Conservation (phyloP, 2,797 vertebrate species). For the Malacoraja senta region DNA sequence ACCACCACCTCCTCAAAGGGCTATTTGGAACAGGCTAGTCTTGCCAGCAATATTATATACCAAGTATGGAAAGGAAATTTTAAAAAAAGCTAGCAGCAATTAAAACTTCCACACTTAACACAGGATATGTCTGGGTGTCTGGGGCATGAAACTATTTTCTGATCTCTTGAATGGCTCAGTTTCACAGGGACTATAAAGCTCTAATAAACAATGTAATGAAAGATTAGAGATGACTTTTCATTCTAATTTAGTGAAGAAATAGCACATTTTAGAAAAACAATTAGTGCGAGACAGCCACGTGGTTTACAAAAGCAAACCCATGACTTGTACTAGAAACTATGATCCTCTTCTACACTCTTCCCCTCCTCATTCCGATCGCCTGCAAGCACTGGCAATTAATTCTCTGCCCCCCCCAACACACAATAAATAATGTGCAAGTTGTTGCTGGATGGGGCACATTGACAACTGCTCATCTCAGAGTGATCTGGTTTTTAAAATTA, state of each 20-base stretch:
- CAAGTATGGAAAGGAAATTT: no score
- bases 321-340: not conserved
- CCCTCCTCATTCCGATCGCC: not conserved
- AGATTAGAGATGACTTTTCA: not conserved
- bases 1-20: no score
- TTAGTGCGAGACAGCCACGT: not conserved
- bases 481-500: not conserved
- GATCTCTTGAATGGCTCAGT: not conserved
- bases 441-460: not conserved
- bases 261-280: not conserved
- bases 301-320: not conserved
- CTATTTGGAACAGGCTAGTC: no score
- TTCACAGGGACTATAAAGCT: not conserved
- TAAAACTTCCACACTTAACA: slow-evolving; percentile 22
- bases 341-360: not conserved
- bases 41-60: no score
- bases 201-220: not conserved
- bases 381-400: not conserved
- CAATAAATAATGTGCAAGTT: not conserved
- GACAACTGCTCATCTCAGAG: not conserved
- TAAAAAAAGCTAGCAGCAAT: not conserved
- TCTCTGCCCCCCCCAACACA: not conserved
- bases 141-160: not conserved
- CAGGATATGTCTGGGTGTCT: not conserved
- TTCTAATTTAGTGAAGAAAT: not conserved